phyloP scores from a whole-genome alignment of 1,140 invertebrate species.

The Trichomalopsis sarcophagae region DNA sequence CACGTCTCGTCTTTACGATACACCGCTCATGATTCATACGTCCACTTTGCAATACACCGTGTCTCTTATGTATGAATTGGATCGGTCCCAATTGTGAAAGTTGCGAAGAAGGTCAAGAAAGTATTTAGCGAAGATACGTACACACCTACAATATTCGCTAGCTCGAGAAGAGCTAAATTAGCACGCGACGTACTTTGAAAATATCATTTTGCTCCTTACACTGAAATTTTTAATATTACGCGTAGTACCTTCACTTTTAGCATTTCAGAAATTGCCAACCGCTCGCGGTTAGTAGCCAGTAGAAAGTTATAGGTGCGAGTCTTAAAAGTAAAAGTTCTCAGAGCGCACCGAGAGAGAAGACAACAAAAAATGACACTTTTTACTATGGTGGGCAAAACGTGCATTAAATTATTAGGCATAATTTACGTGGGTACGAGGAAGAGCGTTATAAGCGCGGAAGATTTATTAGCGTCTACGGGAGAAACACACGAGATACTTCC shows the following conservation, averaged over 20 bases:
- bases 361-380: neutral
- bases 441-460: constrained; percentile 1
- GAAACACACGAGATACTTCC: constrained; percentile 3
- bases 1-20: no score
- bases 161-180: constrained; percentile 17
- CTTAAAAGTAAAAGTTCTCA: constrained; percentile 42
- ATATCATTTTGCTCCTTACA: neutral
- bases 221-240: neutral
- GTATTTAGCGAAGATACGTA: neutral
- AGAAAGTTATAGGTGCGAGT: constrained; percentile 42
- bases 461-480: neutral
- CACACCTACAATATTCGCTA: neutral
- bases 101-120: constrained; percentile 47
- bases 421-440: constrained; percentile 22
- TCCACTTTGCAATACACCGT: no score
- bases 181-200: neutral
- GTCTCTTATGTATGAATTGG: constrained; percentile 9
- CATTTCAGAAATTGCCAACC: neutral
- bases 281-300: neutral
- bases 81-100: constrained; percentile 48
- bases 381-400: neutral
- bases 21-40: no score
- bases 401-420: constrained; percentile 31
- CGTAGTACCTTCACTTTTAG: neutral
- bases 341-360: neutral